These are phyloP conservation scores for Cryptus viduatorius DNA, from an alignment of 2,888 invertebrate genomes.

Conservation along the genomic window DNA sequence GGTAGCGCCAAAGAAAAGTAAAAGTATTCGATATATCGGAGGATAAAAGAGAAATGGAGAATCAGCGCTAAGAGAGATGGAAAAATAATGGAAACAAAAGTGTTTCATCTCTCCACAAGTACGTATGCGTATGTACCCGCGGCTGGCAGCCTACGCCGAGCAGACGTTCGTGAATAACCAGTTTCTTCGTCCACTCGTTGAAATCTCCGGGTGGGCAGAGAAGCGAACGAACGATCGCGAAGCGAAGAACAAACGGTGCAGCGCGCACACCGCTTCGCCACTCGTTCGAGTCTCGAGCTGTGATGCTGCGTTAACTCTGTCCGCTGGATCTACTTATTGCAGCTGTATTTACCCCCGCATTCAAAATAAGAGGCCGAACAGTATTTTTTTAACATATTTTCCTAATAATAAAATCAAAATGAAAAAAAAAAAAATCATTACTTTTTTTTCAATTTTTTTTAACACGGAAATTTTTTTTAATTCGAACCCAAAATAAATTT, in stretches of 20 bases:
- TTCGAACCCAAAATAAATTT: not conserved
- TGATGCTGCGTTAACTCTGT: conserved; percentile 11
- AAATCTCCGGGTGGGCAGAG: conserved; percentile 69
- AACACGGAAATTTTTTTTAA: not conserved
- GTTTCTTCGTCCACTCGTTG: conserved; percentile 76
- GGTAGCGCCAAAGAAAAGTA: conserved; percentile 14
- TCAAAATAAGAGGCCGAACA: not conserved
- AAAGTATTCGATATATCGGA: conserved; percentile 26
- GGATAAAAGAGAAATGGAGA: conserved; percentile 49
- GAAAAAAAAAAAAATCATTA: not conserved
- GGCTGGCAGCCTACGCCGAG: conserved; percentile 69
- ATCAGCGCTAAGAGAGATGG: conserved; percentile 43
- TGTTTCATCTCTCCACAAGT: conserved; percentile 58
- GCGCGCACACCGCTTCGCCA: conserved; percentile 34
- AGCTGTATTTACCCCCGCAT: not conserved
- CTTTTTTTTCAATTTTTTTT: not conserved
- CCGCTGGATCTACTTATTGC: conserved; percentile 2
- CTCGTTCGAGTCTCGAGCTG: conserved; percentile 38
- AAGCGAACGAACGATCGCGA: conserved; percentile 42
- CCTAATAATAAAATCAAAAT: too few relatives aligned
- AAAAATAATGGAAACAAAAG: conserved; percentile 69
- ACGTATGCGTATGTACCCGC: conserved; percentile 60
- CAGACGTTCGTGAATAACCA: conserved; percentile 74
- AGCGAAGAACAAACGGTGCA: conserved; percentile 54
- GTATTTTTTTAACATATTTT: too few relatives aligned